Evolutionary conservation across 1,140 invertebrate genomes (phyloP), one percentile per base, ranked within the genome.

Genomic region (Harlomillsia oculata): DNA sequence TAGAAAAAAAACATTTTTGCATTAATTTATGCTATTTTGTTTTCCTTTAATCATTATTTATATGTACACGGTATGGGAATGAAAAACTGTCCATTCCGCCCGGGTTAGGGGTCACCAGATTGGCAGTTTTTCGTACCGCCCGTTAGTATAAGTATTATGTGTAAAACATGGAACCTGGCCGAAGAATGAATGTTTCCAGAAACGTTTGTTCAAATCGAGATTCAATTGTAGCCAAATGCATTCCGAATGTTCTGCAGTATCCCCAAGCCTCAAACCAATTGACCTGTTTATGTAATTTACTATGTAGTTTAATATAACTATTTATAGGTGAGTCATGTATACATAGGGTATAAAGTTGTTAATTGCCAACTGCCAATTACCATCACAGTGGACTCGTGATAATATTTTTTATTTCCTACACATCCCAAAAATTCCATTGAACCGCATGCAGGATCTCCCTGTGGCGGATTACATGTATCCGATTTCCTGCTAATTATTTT

Each of bases 251-350:
- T 9, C 43, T 18, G 20, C 57, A 59, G 16, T 36, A 59, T 16
- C 54, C 57, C 57, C 57, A 59, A 25, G 57, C 57, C 54, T 59
- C 57, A 36, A 53, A 53, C 57, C 57, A 59, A 25, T 1, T 49
- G 43, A 54, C 11, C 57, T 59, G n/a, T 13, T 41, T 29, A 29
- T 48, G 18, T 30, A n/a, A 20, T 5, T 36, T 16, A 6, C 28
- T 11, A 11, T 14, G 18, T 2, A 53, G 14, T 30, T 30, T 30
- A 6, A 16, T 39, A 36, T 23, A 39, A 4, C 6, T 50, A 37
- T 39, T 20, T 18, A 52, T 49, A n/a, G n/a, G n/a, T n/a, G n/a
- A n/a, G n/a, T n/a, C n/a, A n/a, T n/a, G n/a, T n/a, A n/a, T n/a
- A n/a, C n/a, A n/a, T n/a, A n/a, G n/a, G n/a, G n/a, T n/a, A n/a